A percentile compares a stretch with the other conserved stretches of the same genome.
These are phyloP conservation scores for Anodontia alba DNA, from an alignment of 2,888 invertebrate species.

Conservation along the genomic window DNA sequence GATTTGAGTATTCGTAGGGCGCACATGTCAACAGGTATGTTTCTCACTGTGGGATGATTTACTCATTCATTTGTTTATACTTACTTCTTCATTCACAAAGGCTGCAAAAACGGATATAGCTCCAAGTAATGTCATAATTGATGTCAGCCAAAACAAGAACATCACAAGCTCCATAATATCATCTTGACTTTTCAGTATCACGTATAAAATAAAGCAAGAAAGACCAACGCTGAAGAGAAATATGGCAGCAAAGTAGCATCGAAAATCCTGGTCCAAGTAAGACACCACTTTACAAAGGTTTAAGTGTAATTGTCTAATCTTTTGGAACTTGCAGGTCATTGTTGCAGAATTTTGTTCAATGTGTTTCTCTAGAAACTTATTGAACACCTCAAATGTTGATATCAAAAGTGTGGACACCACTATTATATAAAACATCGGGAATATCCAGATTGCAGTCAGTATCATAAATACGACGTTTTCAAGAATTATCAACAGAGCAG, in stretches of 20 bases:
- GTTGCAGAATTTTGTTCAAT: neutral
- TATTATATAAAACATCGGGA: neutral
- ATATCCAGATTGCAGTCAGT: neutral
- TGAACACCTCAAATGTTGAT: constrained; percentile 1
- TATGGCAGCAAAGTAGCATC: constrained; percentile 24
- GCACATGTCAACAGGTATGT: too few relatives aligned
- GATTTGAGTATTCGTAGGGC: too few relatives aligned
- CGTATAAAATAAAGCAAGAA: constrained; percentile 35
- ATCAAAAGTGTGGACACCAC: neutral
- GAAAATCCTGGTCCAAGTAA: constrained; percentile 29
- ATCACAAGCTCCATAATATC: neutral
- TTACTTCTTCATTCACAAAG: constrained; percentile 31
- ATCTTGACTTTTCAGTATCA: constrained; percentile 4
- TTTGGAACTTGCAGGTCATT: neutral
- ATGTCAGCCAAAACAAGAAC: constrained; percentile 11
- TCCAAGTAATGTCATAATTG: neutral
- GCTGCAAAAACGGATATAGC: constrained; percentile 22
- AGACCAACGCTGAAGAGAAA: constrained; percentile 8
- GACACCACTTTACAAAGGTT: neutral
- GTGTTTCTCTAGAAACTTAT: neutral
- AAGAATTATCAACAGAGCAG: neutral
- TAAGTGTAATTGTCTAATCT: neutral
- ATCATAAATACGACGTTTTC: neutral
- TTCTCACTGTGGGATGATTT: too few relatives aligned
- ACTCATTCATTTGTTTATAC: too few relatives aligned